These are phyloP conservation scores for Clupea harengus DNA, from an alignment of 2,113 vertebrate species.

Conservation along the genomic window DNA sequence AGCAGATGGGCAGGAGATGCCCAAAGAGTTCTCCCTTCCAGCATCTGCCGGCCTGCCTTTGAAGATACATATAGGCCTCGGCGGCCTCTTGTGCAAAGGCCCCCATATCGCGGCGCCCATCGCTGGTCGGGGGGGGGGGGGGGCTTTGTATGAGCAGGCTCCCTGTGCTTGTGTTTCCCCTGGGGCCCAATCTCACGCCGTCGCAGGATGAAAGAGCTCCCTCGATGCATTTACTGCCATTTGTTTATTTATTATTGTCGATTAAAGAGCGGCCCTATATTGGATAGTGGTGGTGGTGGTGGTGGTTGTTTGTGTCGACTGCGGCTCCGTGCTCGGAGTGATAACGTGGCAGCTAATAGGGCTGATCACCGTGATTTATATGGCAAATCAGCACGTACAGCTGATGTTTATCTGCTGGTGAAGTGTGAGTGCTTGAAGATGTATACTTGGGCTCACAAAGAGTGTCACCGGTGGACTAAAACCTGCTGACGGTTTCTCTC, in stretches of 20 bases:
- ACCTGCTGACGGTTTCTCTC: not conserved
- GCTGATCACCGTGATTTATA: conserved; percentile 14
- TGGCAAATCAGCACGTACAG: not conserved
- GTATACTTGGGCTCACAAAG: not conserved
- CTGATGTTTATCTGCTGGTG: conserved; percentile 13
- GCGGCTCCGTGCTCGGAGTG: not conserved
- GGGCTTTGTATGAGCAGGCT: not conserved
- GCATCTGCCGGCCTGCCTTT: conserved; percentile 64
- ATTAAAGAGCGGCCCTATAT: not conserved
- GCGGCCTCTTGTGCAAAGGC: not conserved
- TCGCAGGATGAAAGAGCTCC: not conserved
- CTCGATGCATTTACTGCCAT: not conserved
- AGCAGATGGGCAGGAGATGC: conserved; percentile 68
- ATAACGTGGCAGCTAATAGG: conserved; percentile 4
- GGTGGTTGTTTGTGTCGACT: conserved; percentile 1
- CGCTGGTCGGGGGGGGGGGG: not conserved
- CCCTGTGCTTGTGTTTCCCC: not conserved
- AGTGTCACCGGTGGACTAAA: not conserved
- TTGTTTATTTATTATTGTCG: conserved; percentile 17
- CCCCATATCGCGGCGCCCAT: not conserved
- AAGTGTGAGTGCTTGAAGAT: not conserved
- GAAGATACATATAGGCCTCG: conserved; percentile 34
- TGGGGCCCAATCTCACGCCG: not conserved
- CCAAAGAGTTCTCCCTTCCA: conserved; percentile 56
- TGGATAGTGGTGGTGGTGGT: not conserved